Base-by-base conservation (phyloP, 2,113 vertebrate genomes). In the Otocyon megalotis region DNA sequence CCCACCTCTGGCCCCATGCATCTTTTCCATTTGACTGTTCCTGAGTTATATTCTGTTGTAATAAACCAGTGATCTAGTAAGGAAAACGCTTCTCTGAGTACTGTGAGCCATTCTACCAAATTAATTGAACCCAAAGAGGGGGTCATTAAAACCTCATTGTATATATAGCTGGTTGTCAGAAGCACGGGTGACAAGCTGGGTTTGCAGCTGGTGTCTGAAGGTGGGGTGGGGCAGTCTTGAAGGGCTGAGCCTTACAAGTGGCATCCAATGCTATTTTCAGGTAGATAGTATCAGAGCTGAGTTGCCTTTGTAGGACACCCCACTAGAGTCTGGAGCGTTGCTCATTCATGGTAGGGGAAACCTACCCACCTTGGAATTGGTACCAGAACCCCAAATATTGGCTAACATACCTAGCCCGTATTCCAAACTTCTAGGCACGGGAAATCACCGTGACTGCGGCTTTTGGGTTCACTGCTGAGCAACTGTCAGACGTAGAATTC, bases 151-250 rank as follows among this genome's bases (percentile, higher is more conserved):
- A 48, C 81, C 8, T 84, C 2, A 0, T 5, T 84, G 26, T 48
- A 14, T 81, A 26, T 48, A 14, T 81, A 26, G 54, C 32, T 24
- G 20, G 32, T 81, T 22, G 32, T 58, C 13, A 58, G 79, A 43
- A 19, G 35, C 35, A 82, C 37, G 13, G 58, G 37, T 20, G 26
- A 63, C 37, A 48, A 35, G 1, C 9, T 58, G 79, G 54, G 12
- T 0, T 37, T 58, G 19, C 5, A 32, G n/a, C 81, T 84, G 16
- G 58, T 11, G 58, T 62, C 81, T 37, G 35, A 63, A 48, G 35
- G 35, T 28, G 35, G 35, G 53, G 24, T 0, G 16, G 17, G 1
- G 4, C 3, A 6, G 26, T 43, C 35, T 3, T 26, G 8, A 17
- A 26, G 35, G 56, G 1, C 81, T 62, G 81, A 83, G 58, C 58